Conservation (phyloP, 1,140 invertebrate genomes). For the Meloidogyne exigua region DNA sequence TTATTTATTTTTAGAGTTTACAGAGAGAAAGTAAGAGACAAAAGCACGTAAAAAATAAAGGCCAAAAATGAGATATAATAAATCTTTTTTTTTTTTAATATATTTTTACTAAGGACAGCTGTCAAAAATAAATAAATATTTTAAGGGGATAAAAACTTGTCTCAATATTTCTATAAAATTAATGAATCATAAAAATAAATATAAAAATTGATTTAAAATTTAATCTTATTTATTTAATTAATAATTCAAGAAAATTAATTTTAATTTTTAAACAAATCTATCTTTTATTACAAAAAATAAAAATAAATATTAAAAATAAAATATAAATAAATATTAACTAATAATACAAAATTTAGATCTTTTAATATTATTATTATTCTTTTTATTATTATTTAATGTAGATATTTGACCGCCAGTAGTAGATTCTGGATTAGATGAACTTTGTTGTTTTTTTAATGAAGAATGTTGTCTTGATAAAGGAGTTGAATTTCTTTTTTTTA, state of each 20-base stretch:
- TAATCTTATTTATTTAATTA: too few relatives aligned
- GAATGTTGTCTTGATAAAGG: not conserved
- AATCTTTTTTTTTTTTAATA: too few relatives aligned
- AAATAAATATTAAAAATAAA: not conserved
- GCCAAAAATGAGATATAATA: not conserved
- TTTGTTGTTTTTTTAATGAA: not conserved
- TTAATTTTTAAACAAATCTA: too few relatives aligned
- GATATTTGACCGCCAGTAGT: not conserved
- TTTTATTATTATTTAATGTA: not conserved
- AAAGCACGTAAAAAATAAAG: not conserved
- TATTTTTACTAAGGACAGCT: too few relatives aligned
- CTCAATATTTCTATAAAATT: too few relatives aligned
- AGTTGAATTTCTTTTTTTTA: too few relatives aligned
- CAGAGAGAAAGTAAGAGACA: not conserved
- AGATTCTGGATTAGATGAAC: not conserved
- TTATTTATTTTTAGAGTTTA: not conserved
- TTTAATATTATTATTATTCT: not conserved
- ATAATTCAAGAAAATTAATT: too few relatives aligned
- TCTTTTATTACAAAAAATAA: too few relatives aligned
- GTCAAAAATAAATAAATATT: too few relatives aligned
- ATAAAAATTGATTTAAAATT: too few relatives aligned
- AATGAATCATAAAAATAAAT: too few relatives aligned
- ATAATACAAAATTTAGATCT: constrained; percentile 3
- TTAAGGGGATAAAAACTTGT: too few relatives aligned
- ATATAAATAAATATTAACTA: not conserved